These are phyloP conservation scores for Leucophenga maculata DNA, from an alignment of 2,888 invertebrate species.

Conservation along the genomic window DNA sequence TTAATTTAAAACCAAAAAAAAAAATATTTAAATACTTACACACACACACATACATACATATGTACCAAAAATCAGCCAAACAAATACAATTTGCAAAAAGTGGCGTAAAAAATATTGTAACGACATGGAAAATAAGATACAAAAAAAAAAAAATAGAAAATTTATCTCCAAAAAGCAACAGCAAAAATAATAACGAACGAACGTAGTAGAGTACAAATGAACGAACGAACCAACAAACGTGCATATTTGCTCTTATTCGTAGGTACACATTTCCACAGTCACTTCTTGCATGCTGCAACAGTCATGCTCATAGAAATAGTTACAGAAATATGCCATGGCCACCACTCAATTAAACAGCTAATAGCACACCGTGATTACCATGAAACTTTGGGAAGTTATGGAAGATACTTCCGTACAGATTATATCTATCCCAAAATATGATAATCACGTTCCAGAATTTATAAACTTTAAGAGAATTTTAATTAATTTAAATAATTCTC, in stretches of 20 bases:
- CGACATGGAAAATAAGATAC: background rate
- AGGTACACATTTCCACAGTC: conserved; percentile 24
- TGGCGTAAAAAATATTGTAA: conserved; percentile 23
- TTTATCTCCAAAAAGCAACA: conserved; percentile 3
- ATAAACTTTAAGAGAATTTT: too few relatives aligned
- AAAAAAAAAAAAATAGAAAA: background rate
- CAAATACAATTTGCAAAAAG: conserved; percentile 17
- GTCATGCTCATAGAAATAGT: too few relatives aligned
- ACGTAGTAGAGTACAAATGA: background rate
- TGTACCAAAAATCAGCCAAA: background rate
- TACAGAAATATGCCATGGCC: too few relatives aligned
- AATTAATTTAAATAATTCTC: too few relatives aligned
- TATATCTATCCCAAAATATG: too few relatives aligned
- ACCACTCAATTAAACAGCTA: too few relatives aligned
- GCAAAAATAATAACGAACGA: conserved; percentile 3
- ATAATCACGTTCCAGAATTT: too few relatives aligned
- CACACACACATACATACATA: background rate
- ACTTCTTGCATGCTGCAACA: background rate
- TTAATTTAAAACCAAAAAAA: background rate
- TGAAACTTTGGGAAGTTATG: too few relatives aligned
- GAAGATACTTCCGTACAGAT: too few relatives aligned
- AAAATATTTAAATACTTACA: background rate
- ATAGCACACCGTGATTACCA: too few relatives aligned
- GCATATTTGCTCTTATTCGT: conserved; percentile 25
- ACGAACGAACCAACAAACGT: background rate